Evolutionary conservation across 2,113 vertebrate species (phyloP).

Genomic region (Gnathonemus echidnorhynchus): DNA sequence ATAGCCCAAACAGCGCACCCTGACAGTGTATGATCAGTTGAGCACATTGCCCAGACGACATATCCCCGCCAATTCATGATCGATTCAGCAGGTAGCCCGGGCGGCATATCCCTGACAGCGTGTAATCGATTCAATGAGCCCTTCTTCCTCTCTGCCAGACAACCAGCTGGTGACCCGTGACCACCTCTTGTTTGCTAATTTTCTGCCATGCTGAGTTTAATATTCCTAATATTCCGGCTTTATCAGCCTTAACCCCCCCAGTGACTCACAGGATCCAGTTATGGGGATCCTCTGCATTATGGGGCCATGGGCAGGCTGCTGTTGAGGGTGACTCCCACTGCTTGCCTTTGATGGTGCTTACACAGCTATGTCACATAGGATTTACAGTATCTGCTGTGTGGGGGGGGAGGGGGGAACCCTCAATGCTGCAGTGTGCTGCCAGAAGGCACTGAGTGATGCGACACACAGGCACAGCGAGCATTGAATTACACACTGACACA

Average conservation of each 20-base stretch:
- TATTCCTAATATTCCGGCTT: slow-evolving; percentile 22
- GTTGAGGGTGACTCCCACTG: neutral
- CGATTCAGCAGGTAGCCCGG: neutral
- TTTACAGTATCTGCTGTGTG: neutral
- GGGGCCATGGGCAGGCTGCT: neutral
- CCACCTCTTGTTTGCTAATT: slow-evolving; percentile 27
- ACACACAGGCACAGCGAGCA: neutral
- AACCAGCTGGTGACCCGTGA: neutral
- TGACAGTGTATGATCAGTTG: neutral
- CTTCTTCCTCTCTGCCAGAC: neutral
- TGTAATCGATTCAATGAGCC: neutral
- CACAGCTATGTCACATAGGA: neutral
- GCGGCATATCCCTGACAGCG: neutral
- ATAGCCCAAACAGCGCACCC: too few relatives aligned
- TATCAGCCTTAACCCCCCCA: slow-evolving; percentile 13
- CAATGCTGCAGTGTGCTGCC: neutral
- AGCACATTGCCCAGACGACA: neutral
- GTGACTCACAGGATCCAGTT: neutral
- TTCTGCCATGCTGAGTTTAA: slow-evolving; percentile 23
- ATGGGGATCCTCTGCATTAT: neutral
- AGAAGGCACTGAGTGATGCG: neutral
- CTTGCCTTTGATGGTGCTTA: neutral
- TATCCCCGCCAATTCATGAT: neutral
- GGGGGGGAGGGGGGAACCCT: neutral
- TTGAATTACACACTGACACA: too few relatives aligned